phyloP scores from a whole-genome alignment of 1,140 invertebrate species.

The Gerris buenoi region DNA sequence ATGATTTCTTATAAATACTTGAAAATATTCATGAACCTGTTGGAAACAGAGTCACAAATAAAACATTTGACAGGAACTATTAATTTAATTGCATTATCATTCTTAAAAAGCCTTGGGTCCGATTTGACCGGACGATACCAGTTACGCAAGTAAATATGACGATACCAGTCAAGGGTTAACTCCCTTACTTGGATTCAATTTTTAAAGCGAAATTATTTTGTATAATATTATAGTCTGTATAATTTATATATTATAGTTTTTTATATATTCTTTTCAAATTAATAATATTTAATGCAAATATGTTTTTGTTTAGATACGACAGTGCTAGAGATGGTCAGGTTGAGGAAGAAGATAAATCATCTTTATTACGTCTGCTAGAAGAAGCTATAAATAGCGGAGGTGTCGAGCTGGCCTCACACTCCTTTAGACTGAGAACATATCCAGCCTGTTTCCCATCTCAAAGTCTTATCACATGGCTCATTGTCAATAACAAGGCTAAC shows the following conservation, averaged over 20 bases:
- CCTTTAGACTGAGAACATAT: conserved; percentile 38
- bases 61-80: background rate
- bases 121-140: background rate
- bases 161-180: background rate
- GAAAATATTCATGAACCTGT: too few species aligned
- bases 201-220: too few species aligned
- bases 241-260: background rate
- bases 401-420: conserved; percentile 20
- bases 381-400: conserved; percentile 8
- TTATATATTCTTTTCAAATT: background rate
- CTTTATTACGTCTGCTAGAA: conserved; percentile 8
- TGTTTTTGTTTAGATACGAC: background rate
- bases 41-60: background rate
- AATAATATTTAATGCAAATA: too few species aligned
- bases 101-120: background rate
- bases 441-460: conserved; percentile 37
- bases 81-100: background rate
- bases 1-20: too few species aligned
- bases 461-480: conserved; percentile 62
- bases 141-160: background rate
- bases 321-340: background rate
- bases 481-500: conserved; percentile 49
- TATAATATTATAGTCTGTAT: background rate
- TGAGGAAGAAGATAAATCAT: background rate
- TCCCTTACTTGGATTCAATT: background rate